Evolutionary conservation across 2,888 invertebrate genomes (phyloP).

Genomic region (Galeruca laticollis): DNA sequence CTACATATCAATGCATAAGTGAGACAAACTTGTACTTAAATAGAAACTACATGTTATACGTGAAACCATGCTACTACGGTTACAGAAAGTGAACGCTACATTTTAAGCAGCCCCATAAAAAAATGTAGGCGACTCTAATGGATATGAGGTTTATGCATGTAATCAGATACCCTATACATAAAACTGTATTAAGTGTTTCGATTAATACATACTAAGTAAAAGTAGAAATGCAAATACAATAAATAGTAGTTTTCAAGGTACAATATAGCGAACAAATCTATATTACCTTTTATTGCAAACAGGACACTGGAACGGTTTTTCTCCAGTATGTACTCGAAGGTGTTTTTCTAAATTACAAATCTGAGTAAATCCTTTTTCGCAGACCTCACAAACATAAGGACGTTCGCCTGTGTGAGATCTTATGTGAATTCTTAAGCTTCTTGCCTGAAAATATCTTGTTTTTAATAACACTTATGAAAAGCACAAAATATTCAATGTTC

Average conservation of each 20-base stretch:
- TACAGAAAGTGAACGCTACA: too few species aligned
- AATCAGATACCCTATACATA: too few species aligned
- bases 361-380: conserved; percentile 66
- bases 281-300: conserved; percentile 65
- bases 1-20: too few species aligned
- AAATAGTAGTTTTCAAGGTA: too few species aligned
- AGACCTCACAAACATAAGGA: conserved; percentile 64
- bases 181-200: too few species aligned
- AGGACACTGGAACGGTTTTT: conserved; percentile 65
- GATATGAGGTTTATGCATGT: too few species aligned
- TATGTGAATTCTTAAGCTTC: conserved; percentile 66
- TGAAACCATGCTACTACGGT: too few species aligned
- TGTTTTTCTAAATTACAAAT: conserved; percentile 66
- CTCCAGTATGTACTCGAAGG: conserved; percentile 66
- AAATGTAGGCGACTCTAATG: too few species aligned
- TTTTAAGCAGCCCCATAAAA: too few species aligned
- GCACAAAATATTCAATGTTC: too few species aligned
- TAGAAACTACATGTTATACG: too few species aligned
- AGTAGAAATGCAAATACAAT: background rate
- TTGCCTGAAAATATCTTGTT: conserved; percentile 53
- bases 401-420: conserved; percentile 66
- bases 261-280: background rate
- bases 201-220: background rate
- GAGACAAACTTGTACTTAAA: too few species aligned
- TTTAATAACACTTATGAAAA: background rate